Base-by-base conservation (phyloP, 2,888 invertebrate genomes). In the Drosophila quinaria region DNA sequence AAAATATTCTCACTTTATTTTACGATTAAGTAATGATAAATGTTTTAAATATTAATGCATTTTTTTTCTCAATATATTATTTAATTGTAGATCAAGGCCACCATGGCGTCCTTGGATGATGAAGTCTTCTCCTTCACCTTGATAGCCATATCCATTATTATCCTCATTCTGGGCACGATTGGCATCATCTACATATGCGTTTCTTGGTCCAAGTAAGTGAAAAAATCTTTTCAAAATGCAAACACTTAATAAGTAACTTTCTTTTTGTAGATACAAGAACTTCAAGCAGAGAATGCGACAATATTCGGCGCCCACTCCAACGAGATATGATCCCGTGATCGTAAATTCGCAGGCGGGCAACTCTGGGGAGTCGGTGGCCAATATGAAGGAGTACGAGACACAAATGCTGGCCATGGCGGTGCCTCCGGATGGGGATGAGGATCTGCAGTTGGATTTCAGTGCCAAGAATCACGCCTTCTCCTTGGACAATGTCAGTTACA, bases 341-440 rank as follows among this genome's bases (percentile, higher is more conserved):
- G 93, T 93, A 1, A 92, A 92, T 15, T 92, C 92, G 1, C 93
- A 92, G 91, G 92, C 93, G 85, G 91, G 92, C n/a, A 93, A 92
- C 65, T 91, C 93, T 85, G 92, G 91, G 31, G 93, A 93, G 35
- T 89, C 91, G 4, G 90, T 93, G 79, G 78, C 94, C 29, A 97
- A 97, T 89, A 94, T 98, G 47, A 97, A 98, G 82, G 96, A 98
- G 93, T 98, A 98, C 92, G 98, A 98, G 93, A 98, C 98, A 0
- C 98, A 98, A 94, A 95, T 98, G 44, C 93, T 98, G 3, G 97
- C 97, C 78, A 98, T 98, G 98, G 97, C 97, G 73, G 97, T 98
- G 3, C 96, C 96, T 0, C 95, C 97, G 2, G 98, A 98, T 84
- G 96, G 96, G 74, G 95, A 95, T 70, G 96, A 96, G 80, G 97